Base-by-base conservation (phyloP, 2,888 invertebrate species). In the Lucinisca nassula region DNA sequence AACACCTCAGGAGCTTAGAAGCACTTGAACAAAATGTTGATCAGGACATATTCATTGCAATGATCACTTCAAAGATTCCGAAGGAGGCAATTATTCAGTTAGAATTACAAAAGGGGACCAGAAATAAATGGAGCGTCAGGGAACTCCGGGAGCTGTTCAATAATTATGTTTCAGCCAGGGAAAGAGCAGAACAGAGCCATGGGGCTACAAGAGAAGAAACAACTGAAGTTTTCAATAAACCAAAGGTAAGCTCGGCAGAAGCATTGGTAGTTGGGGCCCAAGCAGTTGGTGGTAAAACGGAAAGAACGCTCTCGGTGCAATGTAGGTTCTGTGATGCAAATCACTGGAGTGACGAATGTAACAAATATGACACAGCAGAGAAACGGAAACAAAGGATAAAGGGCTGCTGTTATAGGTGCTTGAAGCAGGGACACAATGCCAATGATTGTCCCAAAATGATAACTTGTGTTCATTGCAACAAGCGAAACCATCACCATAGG, bases 301-400 rank as follows among this genome's bases (percentile, higher is more conserved):
- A n/a, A 40, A n/a, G 35, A 37, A n/a, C 55, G 10, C 51, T 30
- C 3, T 8, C 32, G 30, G n/a, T n/a, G n/a, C 30, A 24, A 12
- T 61, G 61, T 30, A 10, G 27, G 12, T 61, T 27, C 17, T 61
- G 61, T 17, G 8, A 21, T 24, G 30, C 1, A 35, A 17, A 4
- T n/a, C 84, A 80, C 70, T 85, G 80, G 80, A 85, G 80, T 76
- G 84, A 85, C 72, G 80, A 76, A 35, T 85, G 84, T 27, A 21
- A 61, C 37, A 70, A 58, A 58, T 85, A 80, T 40, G 51, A 12
- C 40, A 80, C 84, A 38, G 37, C 76, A 35, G 49, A 24, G 1
- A 79, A 67, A 38, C 37, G 79, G 24, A 85, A 85, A 45, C 38
- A 76, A 24, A 40, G 38, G 35, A 51, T 80, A 21, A 85, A 76